Conservation (phyloP, 1,140 invertebrate genomes). For the Bombus ignitus region DNA sequence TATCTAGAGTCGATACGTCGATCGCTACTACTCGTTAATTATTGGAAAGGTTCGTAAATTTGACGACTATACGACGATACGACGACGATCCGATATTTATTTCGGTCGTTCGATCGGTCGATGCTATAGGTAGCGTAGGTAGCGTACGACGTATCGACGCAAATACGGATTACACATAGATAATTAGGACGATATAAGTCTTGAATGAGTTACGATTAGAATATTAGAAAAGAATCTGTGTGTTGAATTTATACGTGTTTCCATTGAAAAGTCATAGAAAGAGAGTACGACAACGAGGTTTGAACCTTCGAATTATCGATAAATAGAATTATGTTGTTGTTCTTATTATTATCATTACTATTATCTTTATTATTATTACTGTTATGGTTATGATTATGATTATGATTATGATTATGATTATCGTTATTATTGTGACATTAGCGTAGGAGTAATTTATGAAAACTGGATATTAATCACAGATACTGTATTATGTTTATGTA, state of each 20-base stretch:
- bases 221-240: conserved; percentile 54
- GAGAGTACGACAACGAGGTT: conserved; percentile 44
- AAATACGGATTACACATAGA: conserved; percentile 13
- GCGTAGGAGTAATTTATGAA: conserved; percentile 45
- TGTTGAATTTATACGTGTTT: conserved; percentile 56
- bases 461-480: conserved; percentile 37
- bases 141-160: conserved; percentile 30
- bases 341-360: not conserved
- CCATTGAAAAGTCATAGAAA: conserved; percentile 47
- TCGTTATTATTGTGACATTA: conserved; percentile 34
- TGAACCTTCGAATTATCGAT: conserved; percentile 40
- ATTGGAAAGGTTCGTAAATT: accelerated
- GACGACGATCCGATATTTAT: no score
- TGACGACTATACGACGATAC: no score
- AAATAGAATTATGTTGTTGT: conserved; percentile 37
- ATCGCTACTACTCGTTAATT: not conserved
- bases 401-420: conserved; percentile 15
- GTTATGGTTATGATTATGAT: conserved; percentile 2
- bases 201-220: conserved; percentile 70
- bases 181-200: conserved; percentile 30
- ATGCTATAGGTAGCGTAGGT: no score
- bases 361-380: not conserved
- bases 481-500: conserved; percentile 29
- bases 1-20: conserved; percentile 38
- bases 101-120: not conserved